Percentiles rank a stretch among this genome's conserved stretches.
Conservation (phyloP, 2,888 invertebrate species). For the Phengaris alcon region DNA sequence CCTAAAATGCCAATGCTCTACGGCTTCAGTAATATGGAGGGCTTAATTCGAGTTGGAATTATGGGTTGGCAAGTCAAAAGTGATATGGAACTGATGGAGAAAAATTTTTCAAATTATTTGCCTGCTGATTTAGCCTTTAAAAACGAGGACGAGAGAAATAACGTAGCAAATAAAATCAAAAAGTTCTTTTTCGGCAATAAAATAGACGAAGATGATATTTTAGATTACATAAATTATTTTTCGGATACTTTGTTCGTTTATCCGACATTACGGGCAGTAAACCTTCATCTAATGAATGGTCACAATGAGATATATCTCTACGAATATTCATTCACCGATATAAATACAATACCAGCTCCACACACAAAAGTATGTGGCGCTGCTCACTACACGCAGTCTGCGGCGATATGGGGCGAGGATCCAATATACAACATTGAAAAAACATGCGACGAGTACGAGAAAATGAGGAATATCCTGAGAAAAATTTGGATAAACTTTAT, state of each 20-base stretch:
- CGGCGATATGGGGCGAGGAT: conserved; percentile 40
- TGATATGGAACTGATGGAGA: conserved; percentile 51
- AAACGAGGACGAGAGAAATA: conserved; percentile 44
- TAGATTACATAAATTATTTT: conserved; percentile 49
- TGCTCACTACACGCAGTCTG: conserved; percentile 46
- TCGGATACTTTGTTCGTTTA: conserved; percentile 55
- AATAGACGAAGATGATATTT: conserved; percentile 43
- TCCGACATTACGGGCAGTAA: conserved; percentile 44
- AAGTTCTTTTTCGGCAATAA: conserved; percentile 44
- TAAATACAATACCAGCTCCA: conserved; percentile 42
- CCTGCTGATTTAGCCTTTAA: conserved; percentile 51
- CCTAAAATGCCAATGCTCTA: conserved; percentile 50
- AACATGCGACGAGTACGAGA: conserved; percentile 40
- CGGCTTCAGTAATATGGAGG: conserved; percentile 52
- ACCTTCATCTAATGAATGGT: conserved; percentile 47
- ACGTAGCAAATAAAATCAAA: conserved; percentile 41
- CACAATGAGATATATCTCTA: conserved; percentile 53
- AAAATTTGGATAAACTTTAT: conserved; percentile 53
- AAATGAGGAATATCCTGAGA: conserved; percentile 44
- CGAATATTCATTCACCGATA: conserved; percentile 50
- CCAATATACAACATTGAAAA: conserved; percentile 11
- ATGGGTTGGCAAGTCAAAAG: background rate
- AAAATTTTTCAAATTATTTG: conserved; percentile 51
- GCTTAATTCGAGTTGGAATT: conserved; percentile 39
- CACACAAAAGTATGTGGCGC: conserved; percentile 41